These are phyloP conservation scores for Ectropis crepuscularia DNA, from an alignment of 2,888 invertebrate genomes.

Conservation along the genomic window DNA sequence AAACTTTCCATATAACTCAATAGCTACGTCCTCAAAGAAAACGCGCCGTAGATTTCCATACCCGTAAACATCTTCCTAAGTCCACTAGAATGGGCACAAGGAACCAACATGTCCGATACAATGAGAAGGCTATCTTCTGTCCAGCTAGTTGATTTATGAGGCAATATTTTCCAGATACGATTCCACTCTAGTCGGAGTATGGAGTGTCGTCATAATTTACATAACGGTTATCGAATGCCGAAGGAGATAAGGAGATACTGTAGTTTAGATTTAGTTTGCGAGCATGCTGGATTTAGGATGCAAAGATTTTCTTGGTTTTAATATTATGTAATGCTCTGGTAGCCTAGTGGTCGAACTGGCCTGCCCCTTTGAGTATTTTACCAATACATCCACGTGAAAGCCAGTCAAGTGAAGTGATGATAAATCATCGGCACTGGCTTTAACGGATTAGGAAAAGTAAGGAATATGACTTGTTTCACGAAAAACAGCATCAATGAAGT, in stretches of 20 bases:
- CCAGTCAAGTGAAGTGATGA: too few species aligned
- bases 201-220: slow-evolving; percentile 62
- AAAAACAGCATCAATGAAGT: too few species aligned
- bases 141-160: slow-evolving; percentile 65
- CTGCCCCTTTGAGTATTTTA: too few species aligned
- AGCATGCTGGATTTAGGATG: slow-evolving; percentile 8
- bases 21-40: slow-evolving; percentile 50
- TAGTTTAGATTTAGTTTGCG: slow-evolving; percentile 17
- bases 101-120: slow-evolving; percentile 60
- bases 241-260: slow-evolving; percentile 21
- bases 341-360: neutral
- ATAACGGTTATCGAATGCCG: slow-evolving; percentile 42
- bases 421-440: too few species aligned
- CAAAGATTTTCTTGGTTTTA: slow-evolving; percentile 15
- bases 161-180: slow-evolving; percentile 63
- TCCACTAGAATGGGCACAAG: slow-evolving; percentile 66
- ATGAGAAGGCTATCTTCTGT: slow-evolving; percentile 59
- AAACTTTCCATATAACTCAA: slow-evolving; percentile 69
- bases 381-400: too few species aligned
- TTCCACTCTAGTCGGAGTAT: slow-evolving; percentile 51
- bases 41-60: slow-evolving; percentile 60
- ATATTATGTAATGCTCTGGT: neutral
- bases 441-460: too few species aligned
- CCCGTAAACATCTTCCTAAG: slow-evolving; percentile 68
- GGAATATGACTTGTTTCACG: too few species aligned